These are phyloP conservation scores for Holothuria glaberrima DNA, from an alignment of 35 echinoderm and acorn worm genomes.

Conservation along the genomic window DNA sequence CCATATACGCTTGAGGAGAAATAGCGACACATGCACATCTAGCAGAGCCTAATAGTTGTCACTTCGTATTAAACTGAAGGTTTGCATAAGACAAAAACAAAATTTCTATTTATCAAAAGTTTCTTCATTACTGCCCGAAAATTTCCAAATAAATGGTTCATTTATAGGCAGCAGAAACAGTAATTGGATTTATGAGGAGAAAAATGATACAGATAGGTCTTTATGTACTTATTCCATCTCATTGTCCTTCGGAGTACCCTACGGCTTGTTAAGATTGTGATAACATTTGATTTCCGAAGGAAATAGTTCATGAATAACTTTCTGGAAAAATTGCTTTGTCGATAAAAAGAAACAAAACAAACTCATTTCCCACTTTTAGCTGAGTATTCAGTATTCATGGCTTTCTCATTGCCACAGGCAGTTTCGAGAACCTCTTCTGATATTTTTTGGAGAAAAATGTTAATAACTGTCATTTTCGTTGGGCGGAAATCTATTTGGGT, in stretches of 20 bases:
- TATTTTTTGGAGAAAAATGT: constrained; percentile 31
- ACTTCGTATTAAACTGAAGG: too few species aligned
- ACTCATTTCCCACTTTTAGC: constrained; percentile 17
- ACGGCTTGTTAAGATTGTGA: background rate
- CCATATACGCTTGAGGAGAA: too few species aligned
- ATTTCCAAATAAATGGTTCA: too few species aligned
- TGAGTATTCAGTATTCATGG: background rate
- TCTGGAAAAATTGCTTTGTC: constrained; percentile 1
- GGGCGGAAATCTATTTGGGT: constrained; percentile 38
- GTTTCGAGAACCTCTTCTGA: background rate
- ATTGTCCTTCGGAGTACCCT: constrained; percentile 6
- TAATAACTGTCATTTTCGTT: constrained; percentile 54
- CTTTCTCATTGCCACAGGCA: background rate
- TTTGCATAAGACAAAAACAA: too few species aligned
- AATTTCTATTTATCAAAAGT: too few species aligned
- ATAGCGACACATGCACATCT: too few species aligned
- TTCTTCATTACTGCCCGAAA: too few species aligned
- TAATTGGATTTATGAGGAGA: too few species aligned
- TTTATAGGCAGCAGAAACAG: too few species aligned
- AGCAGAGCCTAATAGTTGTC: too few species aligned
- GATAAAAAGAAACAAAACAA: background rate
- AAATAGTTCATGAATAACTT: constrained; percentile 50
- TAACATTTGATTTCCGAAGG: constrained; percentile 39
- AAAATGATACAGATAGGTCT: too few species aligned
- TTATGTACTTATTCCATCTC: too few species aligned